A percentile compares a stretch with the other conserved stretches of the same genome.
phyloP scores from a whole-genome alignment of 1,140 invertebrate genomes.

The Saccostrea glomerata region DNA sequence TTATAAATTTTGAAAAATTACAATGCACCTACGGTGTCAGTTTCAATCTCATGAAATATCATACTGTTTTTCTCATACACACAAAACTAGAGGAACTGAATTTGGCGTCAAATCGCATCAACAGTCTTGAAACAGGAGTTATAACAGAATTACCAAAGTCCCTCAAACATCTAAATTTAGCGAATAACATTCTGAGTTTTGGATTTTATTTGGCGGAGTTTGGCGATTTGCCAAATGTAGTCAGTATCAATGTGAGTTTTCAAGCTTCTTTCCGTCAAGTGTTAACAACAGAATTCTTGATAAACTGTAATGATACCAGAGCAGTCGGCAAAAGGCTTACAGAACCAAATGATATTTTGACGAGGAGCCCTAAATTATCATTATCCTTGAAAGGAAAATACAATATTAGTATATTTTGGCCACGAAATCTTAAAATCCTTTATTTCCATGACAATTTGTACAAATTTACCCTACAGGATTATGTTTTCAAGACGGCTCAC shows the following conservation, averaged over 20 bases:
- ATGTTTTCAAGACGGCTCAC: too few species aligned
- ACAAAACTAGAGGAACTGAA: background rate
- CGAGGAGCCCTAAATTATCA: background rate
- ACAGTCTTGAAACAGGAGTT: background rate
- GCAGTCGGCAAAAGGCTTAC: background rate
- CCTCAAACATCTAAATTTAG: background rate
- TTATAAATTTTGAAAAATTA: background rate
- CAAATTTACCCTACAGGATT: background rate
- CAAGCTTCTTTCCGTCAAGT: slow-evolving; percentile 2
- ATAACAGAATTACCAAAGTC: slow-evolving; percentile 12
- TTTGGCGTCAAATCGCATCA: background rate
- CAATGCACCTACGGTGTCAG: slow-evolving; percentile 24
- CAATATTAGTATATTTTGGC: background rate
- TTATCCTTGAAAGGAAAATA: background rate
- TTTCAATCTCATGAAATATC: background rate
- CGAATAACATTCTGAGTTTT: slow-evolving; percentile 19
- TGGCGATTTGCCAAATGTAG: background rate
- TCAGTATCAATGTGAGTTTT: background rate
- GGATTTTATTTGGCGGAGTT: slow-evolving; percentile 5
- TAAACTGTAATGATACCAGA: background rate
- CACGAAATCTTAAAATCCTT: background rate
- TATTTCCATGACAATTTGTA: slow-evolving; percentile 8
- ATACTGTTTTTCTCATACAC: background rate
- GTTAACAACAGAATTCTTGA: background rate
- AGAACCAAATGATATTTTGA: background rate